Conservation (phyloP, 2,113 vertebrate genomes). For the Rhineura floridana region DNA sequence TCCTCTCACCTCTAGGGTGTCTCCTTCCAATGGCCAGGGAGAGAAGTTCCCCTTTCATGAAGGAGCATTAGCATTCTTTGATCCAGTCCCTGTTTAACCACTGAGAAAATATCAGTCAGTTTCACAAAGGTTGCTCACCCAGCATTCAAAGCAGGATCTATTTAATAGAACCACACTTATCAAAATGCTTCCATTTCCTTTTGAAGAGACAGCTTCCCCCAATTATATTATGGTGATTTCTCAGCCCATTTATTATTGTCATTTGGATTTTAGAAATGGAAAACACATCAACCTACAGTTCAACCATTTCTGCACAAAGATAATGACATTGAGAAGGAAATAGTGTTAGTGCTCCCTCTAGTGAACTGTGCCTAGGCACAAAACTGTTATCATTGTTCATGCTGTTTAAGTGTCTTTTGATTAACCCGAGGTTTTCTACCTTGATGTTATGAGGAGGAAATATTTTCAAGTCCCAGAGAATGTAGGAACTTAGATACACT, state of each 20-base stretch:
- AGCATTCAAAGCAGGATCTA: slow-evolving; percentile 40
- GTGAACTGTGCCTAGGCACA: slow-evolving; percentile 28
- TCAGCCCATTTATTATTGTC: slow-evolving; percentile 55
- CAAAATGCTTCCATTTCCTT: slow-evolving; percentile 35
- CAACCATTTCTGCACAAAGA: not conserved
- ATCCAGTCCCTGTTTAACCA: not conserved
- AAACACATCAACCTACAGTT: not conserved
- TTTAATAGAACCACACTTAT: slow-evolving; percentile 39
- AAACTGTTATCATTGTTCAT: not conserved
- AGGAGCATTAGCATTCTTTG: not conserved
- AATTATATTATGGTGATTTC: slow-evolving; percentile 37
- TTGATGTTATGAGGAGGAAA: not conserved
- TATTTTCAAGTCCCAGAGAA: not conserved
- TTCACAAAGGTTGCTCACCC: slow-evolving; percentile 19
- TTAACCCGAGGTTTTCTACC: not conserved
- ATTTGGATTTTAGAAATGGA: slow-evolving; percentile 32
- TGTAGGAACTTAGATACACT: not conserved
- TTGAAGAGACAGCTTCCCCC: slow-evolving; percentile 23
- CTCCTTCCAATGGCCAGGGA: not conserved
- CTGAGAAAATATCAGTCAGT: not conserved
- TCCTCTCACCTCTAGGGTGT: not conserved
- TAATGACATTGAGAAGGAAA: not conserved
- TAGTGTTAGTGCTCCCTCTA: slow-evolving; percentile 62
- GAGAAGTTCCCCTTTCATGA: not conserved
- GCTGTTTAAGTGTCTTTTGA: not conserved